Conservation (phyloP, 1,140 invertebrate genomes). For the Camponotus pennsylvanicus region DNA sequence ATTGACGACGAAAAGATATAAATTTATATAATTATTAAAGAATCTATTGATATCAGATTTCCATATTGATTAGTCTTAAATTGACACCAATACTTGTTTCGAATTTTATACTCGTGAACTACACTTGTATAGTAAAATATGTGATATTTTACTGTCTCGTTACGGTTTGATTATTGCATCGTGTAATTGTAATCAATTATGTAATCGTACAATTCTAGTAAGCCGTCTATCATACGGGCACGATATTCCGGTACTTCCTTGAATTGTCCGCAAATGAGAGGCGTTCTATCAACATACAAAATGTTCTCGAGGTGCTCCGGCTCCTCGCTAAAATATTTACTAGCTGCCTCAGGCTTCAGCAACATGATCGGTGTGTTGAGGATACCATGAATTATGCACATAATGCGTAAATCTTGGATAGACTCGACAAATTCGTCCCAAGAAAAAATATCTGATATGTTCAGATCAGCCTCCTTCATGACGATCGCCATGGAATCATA, state of each 20-base stretch:
- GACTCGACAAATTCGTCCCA: constrained; percentile 75
- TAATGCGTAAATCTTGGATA: constrained; percentile 71
- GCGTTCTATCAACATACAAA: constrained; percentile 76
- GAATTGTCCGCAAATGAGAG: constrained; percentile 72
- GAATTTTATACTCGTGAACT: neutral
- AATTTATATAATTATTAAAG: neutral
- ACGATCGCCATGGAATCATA: constrained; percentile 64
- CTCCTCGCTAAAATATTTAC: constrained; percentile 74
- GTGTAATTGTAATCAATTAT: constrained; percentile 30
- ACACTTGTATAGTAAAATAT: neutral
- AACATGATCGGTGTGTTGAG: constrained; percentile 79
- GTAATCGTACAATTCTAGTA: constrained; percentile 75
- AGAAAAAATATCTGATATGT: constrained; percentile 67
- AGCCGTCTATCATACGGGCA: constrained; percentile 71
- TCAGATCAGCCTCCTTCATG: constrained; percentile 65
- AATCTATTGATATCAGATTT: neutral
- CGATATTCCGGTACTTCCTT: constrained; percentile 65
- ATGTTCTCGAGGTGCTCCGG: constrained; percentile 69
- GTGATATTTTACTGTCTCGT: neutral
- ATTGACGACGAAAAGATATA: neutral
- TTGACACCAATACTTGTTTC: no score
- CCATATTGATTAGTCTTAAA: neutral
- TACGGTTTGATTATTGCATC: neutral
- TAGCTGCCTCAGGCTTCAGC: constrained; percentile 68
- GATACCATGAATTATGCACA: constrained; percentile 73